Evolutionary conservation across 2,113 vertebrate genomes (phyloP), one percentile per base, ranked within the genome.

Genomic region (Cygnus buccinator): DNA sequence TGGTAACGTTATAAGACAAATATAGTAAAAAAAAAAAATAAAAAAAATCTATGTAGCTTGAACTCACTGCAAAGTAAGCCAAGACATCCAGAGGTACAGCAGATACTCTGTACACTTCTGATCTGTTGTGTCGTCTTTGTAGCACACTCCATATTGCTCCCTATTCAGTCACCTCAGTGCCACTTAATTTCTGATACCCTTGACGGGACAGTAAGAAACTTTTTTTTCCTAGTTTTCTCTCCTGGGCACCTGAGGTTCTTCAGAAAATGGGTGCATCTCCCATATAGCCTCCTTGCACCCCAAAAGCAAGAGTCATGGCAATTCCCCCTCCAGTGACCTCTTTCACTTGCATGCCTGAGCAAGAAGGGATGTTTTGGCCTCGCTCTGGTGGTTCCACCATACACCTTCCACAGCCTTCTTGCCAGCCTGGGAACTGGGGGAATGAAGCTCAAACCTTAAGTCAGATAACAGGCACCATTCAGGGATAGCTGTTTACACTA

Each of bases 381-480:
- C 44, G 41, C 62, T 44, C 16, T 22, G 17, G 18, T 35, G 41
- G 26, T 72, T 93, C 85, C 87, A 44, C 33, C 41, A 28, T n/a
- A 39, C 15, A 57, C 35, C 54, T 68, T 71, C 44, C 48, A 25
- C 22, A 23, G 57, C 25, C 77, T 39, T 17, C 28, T 19, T 78
- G 15, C 43, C 57, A 94, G 22, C 41, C 58, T 89, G 67, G 55
- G 33, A 95, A 85, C 0, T 11, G 50, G 43, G 23, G 14, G 29
- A 15, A 39, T 67, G 73, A 7, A 72, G 4, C 43, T 75, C 29
- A 55, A 85, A 62, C 25, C 35, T 76, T 23, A 76, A 87, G 59
- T 79, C 71, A 67, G 70, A 94, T 63, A 89, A 92, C 14, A 79
- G 70, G 75, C 1, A 92, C n/a, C 70, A 82, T 95, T 96, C 80